Evolutionary conservation across 1,140 invertebrate species (phyloP), one percentile per base, ranked within the genome.

Genomic region (Caenorhabditis brenneri): DNA sequence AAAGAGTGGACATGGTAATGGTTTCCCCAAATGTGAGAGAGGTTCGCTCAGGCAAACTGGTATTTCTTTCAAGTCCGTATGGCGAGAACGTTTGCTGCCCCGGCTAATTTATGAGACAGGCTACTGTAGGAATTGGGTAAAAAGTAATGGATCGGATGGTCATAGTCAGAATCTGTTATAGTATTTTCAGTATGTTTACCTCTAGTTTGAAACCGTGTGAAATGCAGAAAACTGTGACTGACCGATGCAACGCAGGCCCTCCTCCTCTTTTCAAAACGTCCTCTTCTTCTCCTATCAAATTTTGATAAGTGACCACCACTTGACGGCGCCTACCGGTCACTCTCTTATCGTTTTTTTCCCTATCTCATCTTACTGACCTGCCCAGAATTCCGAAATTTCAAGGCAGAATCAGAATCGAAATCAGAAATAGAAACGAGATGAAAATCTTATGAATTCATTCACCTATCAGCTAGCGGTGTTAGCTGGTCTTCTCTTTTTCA

Each of bases 1-100:
- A 74, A 74, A 74, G 65, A 74, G 65, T 74, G 65, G 65, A 74
- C 65, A 74, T 74, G 65, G 65, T 74, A 74, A 74, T 74, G 36
- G 65, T 74, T 74, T 74, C 33, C 65, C 65, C 42, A 29, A 42
- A 9, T 10, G 15, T 19, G 15, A 6, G 53, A 65, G 58, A 65
- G 58, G 19, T 27, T 29, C 33, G 33, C 36, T 74, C 42, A 33
- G 46, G 29, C 65, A 74, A 74, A 74, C 65, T 74, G 65, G 65
- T 74, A 74, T 74, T 74, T 74, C 36, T 19, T 74, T 74, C n/a
- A 19, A 0, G 33, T 9, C 2, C 36, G n/a, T 10, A 6, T 36
- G 31, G 58, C 65, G 36, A 74, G 36, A 74, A 42, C 36, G 36
- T 74, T 74, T 15, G 36, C 33, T 24, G 5, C 22, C 58, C 31